Evolutionary conservation across 2,888 invertebrate species (phyloP).

Genomic region (Pantelozetes paolii): DNA sequence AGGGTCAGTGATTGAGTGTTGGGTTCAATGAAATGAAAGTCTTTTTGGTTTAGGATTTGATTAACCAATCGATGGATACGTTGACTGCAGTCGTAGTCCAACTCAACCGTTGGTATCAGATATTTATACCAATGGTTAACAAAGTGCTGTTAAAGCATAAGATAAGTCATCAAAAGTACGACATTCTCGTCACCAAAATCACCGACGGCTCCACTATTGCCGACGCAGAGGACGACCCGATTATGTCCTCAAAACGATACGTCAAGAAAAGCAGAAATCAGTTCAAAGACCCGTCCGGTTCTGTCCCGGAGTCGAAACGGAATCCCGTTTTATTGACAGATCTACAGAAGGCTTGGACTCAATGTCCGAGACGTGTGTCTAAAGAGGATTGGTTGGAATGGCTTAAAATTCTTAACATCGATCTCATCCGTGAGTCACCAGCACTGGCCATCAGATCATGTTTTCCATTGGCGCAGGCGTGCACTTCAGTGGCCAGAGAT

Average conservation of each 20-base stretch:
- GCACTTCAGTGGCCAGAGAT: slow-evolving; percentile 89
- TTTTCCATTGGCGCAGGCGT: slow-evolving; percentile 83
- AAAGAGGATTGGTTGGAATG: slow-evolving; percentile 99
- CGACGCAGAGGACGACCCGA: slow-evolving; percentile 51
- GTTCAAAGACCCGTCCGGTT: slow-evolving; percentile 11
- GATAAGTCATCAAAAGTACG: slow-evolving; percentile 71
- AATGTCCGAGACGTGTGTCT: slow-evolving; percentile 69
- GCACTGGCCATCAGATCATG: slow-evolving; percentile 92
- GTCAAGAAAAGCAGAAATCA: slow-evolving; percentile 23
- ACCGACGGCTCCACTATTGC: slow-evolving; percentile 59
- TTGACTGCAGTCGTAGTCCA: slow-evolving; percentile 80
- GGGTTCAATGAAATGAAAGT: neutral
- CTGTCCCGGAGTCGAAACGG: slow-evolving; percentile 20
- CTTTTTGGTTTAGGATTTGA: slow-evolving; percentile 18
- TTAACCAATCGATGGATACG: slow-evolving; percentile 77
- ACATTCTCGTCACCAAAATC: slow-evolving; percentile 60
- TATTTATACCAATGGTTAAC: slow-evolving; percentile 87
- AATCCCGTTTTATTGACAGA: slow-evolving; percentile 30
- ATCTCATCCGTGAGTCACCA: slow-evolving; percentile 88
- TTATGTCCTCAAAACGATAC: neutral
- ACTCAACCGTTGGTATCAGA: slow-evolving; percentile 80
- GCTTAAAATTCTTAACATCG: slow-evolving; percentile 84
- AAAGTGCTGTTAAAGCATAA: slow-evolving; percentile 74
- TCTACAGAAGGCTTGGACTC: slow-evolving; percentile 57
- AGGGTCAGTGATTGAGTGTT: slow-evolving; percentile 40